These are phyloP conservation scores for Pocillopora damicornis DNA, from an alignment of 64 coral and sea anemone genomes.

Conservation along the genomic window DNA sequence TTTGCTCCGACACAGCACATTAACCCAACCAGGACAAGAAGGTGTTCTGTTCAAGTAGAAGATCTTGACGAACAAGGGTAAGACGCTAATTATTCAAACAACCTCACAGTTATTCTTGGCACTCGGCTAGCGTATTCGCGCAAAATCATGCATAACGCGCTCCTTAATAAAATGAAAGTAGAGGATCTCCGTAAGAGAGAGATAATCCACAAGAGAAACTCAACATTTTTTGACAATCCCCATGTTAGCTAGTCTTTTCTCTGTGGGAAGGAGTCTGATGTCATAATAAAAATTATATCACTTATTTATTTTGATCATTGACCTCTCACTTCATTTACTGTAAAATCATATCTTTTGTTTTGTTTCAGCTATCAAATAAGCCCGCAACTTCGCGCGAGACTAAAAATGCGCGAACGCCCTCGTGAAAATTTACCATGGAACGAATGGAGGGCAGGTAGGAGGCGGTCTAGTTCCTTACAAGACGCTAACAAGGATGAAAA, in stretches of 20 bases:
- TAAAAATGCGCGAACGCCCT: neutral
- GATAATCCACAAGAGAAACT: no score
- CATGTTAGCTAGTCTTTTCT: no score
- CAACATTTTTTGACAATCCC: no score
- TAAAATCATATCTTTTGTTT: no score
- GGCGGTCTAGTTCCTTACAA: constrained; percentile 3
- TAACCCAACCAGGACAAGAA: neutral
- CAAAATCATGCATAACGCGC: no score
- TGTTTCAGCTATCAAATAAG: neutral
- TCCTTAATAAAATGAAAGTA: no score
- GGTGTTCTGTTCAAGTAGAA: constrained; percentile 12
- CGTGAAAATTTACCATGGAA: constrained; percentile 33
- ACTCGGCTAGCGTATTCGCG: neutral
- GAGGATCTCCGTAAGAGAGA: no score
- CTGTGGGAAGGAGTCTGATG: no score
- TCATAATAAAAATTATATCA: no score
- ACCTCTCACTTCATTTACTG: no score
- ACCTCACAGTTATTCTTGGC: neutral
- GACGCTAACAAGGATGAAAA: neutral
- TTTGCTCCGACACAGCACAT: neutral
- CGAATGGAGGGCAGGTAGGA: constrained; percentile 11
- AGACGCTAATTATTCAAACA: neutral
- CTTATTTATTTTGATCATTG: no score
- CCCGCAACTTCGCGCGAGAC: constrained; percentile 25
- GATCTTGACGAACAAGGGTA: constrained; percentile 24